Percentiles rank a stretch among this genome's conserved stretches.
Conservation (phyloP, 2,888 invertebrate species). For the Limnephilus marmoratus region DNA sequence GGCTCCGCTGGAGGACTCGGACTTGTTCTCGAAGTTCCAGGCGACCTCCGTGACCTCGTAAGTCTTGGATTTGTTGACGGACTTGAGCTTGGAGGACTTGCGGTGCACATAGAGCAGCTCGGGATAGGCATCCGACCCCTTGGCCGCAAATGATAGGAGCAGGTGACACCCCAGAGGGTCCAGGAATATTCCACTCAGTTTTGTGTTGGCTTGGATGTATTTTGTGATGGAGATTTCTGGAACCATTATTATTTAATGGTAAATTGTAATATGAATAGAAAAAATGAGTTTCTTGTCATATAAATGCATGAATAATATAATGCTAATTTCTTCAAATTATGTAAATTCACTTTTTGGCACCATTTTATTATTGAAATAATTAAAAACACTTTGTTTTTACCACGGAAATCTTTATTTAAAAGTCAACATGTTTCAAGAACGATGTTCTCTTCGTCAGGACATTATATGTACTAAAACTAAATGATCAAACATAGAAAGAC, state of each 20-base stretch:
- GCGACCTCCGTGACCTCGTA: conserved; percentile 94
- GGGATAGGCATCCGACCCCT: conserved; percentile 77
- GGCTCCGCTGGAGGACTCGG: conserved; percentile 85
- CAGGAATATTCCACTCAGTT: conserved; percentile 83
- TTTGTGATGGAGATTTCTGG: conserved; percentile 86
- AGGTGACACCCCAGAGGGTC: conserved; percentile 93
- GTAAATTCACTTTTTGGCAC: too few relatives aligned
- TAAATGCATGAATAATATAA: too few relatives aligned
- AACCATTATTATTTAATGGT: conserved; percentile 68
- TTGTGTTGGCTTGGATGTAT: conserved; percentile 78
- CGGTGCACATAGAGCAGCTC: conserved; percentile 90
- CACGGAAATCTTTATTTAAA: too few relatives aligned
- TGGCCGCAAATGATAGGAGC: conserved; percentile 84
- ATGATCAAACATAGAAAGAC: too few relatives aligned
- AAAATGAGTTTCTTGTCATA: not conserved
- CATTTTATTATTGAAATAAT: too few relatives aligned
- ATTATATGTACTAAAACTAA: too few relatives aligned
- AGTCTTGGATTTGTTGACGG: conserved; percentile 79
- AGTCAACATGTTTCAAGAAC: too few relatives aligned
- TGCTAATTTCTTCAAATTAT: too few relatives aligned
- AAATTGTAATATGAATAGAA: not conserved
- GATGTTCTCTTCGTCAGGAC: too few relatives aligned
- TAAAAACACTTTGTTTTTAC: too few relatives aligned
- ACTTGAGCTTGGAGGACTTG: conserved; percentile 85
- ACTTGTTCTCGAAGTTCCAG: conserved; percentile 88